Base-by-base conservation (phyloP, 1,140 invertebrate genomes). In the Nomia melanderi region DNA sequence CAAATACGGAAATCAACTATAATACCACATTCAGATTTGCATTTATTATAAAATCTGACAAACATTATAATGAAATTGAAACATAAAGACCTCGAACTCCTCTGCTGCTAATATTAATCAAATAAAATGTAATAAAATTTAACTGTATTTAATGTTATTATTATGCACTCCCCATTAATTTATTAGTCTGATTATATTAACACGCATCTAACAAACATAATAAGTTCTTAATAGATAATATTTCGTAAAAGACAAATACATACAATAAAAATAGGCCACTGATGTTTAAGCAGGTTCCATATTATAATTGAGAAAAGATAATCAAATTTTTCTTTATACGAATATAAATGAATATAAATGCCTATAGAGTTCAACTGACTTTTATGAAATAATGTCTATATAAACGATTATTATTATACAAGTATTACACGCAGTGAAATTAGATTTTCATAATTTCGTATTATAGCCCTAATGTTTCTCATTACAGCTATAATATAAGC, bases 401-500 rank as follows among this genome's bases (percentile, higher is more conserved):
- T 69, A 62, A 27, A 27, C 29, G 56, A 8, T 11, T 60, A 20
- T 47, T 77, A 79, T 33, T 12, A 53, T 53, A 65, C 47, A 80
- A 39, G 72, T 57, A 57, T 67, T 65, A 67, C 11, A 70, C 53
- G 23, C 39, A 81, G 56, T 57, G 64, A 67, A 81, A 77, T 25
- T 64, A 60, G 54, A 20, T 59, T 64, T 9, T 78, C 39, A 83
- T 33, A 53, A 23, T 78, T 82, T 74, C 50, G n/a, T 33, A 54
- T 47, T 65, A 82, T 33, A 82, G 80, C 39, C 29, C 23, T 75
- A 69, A 59, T 8, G 44, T 75, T 65, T 54, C 1, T 71, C 54
- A 27, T 80, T 81, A 69, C 65, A 57, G 54, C 66, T 70, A 73
- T 81, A 82, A 69, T 56, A 57, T 29, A 84, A 84, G 77, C 77